Percentiles rank a stretch among this genome's conserved stretches.
These are phyloP conservation scores for Forbesichthys agassizii DNA, from an alignment of 2,113 vertebrate genomes.

Conservation along the genomic window DNA sequence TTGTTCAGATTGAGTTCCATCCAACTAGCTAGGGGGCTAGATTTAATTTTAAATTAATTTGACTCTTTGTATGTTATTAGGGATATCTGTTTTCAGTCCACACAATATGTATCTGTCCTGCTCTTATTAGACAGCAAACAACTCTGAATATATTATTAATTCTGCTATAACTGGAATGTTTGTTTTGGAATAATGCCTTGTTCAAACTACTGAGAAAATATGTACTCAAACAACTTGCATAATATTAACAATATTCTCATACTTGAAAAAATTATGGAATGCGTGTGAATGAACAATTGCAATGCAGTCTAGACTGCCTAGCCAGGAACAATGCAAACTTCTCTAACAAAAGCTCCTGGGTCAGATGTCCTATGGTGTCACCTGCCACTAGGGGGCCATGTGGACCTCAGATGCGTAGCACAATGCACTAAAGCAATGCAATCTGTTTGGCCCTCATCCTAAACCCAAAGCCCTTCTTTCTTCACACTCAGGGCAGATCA, in stretches of 20 bases:
- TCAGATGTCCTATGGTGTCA: constrained; percentile 67
- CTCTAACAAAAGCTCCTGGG: constrained; percentile 44
- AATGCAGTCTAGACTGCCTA: constrained; percentile 62
- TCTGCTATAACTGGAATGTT: too few relatives aligned
- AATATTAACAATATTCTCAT: too few relatives aligned
- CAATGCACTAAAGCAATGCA: constrained; percentile 68
- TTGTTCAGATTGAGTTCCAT: not conserved
- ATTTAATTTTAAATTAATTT: too few relatives aligned
- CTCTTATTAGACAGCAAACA: too few relatives aligned
- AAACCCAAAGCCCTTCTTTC: constrained; percentile 55
- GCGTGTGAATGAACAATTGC: constrained; percentile 1
- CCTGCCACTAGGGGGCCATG: constrained; percentile 73
- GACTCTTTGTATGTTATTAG: too few relatives aligned
- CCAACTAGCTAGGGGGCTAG: too few relatives aligned
- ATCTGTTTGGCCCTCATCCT: constrained; percentile 37
- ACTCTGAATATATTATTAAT: too few relatives aligned
- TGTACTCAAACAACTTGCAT: too few relatives aligned
- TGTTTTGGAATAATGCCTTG: too few relatives aligned
- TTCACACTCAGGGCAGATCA: constrained; percentile 52
- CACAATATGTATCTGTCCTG: too few relatives aligned
- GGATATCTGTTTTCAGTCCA: too few relatives aligned
- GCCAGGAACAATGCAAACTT: constrained; percentile 53
- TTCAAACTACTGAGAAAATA: too few relatives aligned
- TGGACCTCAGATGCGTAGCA: constrained; percentile 57
- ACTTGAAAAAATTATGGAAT: not conserved